Evolutionary conservation across 2,888 invertebrate genomes (phyloP), one percentile per base, ranked within the genome.

Genomic region (Buathra laborator): DNA sequence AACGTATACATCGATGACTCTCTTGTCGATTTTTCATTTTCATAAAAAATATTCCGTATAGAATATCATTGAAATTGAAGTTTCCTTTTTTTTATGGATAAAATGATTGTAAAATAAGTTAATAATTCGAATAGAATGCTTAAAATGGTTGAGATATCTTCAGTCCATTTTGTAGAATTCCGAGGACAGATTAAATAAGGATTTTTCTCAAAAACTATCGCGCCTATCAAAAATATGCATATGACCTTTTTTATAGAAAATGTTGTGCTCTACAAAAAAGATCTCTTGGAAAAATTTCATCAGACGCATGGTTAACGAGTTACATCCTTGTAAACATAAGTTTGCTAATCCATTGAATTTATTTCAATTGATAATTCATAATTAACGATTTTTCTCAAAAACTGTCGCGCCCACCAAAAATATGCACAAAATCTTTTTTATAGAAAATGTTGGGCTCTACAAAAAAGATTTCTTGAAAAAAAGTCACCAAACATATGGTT

Each of bases 1-100:
- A 95, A 94, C 80, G 86, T 24, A 29, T 37, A 16, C 72, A 72
- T 59, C 37, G 43, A 71, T 43, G 14, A 29, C 43, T 43, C 43
- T 56, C 9, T 64, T 62, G 12, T 14, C 16, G 29, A 9, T 24
- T 56, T 44, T 75, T 14, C 24, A 29, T 19, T 46, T 24, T 43
- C 12, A 56, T 24, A 43, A 6, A n/a, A 48, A 14, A n/a, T 48
- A 24, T 24, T 24, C 3, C 24, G 2, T 24, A 24, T 24, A 24
- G 24, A 24, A 24, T 24, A 24, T 24, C 24, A 24, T 24, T 24
- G 24, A 24, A 24, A 24, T 24, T 24, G 24, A 24, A 24, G 3
- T 24, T 24, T 24, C 1, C n/a, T 12, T 48, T 14, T 48, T 3
- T 48, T 12, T 48, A 12, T n/a, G 48, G 4, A 48, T 48, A n/a